Evolutionary conservation across 2,888 invertebrate genomes (phyloP), one percentile per base, ranked within the genome.

Genomic region (Acleris cristana): DNA sequence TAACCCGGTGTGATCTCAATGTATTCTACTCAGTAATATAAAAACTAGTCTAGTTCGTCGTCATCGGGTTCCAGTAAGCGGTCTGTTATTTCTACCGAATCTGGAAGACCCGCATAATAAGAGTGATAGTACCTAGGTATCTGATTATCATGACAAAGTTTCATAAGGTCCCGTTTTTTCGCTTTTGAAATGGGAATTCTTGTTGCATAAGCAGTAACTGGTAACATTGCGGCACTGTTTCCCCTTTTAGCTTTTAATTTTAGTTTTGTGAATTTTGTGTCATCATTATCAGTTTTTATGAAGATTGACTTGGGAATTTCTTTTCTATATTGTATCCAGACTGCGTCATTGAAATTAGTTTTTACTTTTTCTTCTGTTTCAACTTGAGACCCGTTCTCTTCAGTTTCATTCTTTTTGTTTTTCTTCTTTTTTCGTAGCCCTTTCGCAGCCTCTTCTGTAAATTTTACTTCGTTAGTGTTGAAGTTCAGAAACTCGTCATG

Each of bases 151-250:
- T 23, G 56, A 7, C 56, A 56, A 44, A 44, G 56, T 56, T 56
- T 55, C 55, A 55, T 10, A 19, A 55, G 40, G 40, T 55, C 40
- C 40, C 12, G 40, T 40, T 55, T 55, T 40, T 55, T 55, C 14
- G 56, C 44, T 10, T 56, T 56, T 56, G 56, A 56, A 56, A 56
- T 56, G 10, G 44, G 56, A n/a, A 56, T 40, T 56, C 23, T 23
- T 21, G 21, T 21, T 7, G 6, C 21, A 56, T 56, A 56, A 12
- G 21, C 21, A 44, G 44, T 21, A 14, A 16, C 23, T 1, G 56
- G 56, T 56, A 21, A 16, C 2, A 56, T 23, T 23, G 56, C 16
- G 8, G 40, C 21, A 56, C 14, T 12, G n/a, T 56, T 56, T 44
- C 56, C 56, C 23, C 21, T 56, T 30, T 56, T 56, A 21, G 44